Evolutionary conservation across 2,888 invertebrate genomes (phyloP).

Genomic region (Pammene fasciana): DNA sequence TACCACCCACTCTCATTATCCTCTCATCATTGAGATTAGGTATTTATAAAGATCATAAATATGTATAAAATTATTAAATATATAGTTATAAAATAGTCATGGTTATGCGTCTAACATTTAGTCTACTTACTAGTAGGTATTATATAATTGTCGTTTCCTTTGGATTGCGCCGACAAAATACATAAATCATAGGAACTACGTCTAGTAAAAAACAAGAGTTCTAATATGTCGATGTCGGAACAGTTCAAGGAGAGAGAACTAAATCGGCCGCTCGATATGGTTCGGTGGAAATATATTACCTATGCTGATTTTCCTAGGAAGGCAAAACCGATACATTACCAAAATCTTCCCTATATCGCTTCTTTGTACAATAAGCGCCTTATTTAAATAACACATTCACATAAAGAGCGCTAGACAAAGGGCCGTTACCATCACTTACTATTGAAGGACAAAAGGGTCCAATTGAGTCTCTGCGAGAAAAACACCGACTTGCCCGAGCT

Average conservation of each 20-base stretch:
- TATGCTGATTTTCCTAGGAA: not conserved
- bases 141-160: too few relatives aligned
- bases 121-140: too few relatives aligned
- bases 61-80: not conserved
- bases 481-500: constrained; percentile 59
- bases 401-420: constrained; percentile 40
- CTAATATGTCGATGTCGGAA: too few relatives aligned
- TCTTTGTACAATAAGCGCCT: constrained; percentile 18
- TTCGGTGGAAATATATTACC: not conserved
- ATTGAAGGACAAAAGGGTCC: constrained; percentile 62
- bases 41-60: not conserved
- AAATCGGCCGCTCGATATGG: too few relatives aligned
- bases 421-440: constrained; percentile 46
- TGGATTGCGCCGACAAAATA: too few relatives aligned
- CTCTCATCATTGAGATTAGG: not conserved
- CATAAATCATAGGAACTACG: too few relatives aligned
- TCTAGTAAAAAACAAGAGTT: too few relatives aligned
- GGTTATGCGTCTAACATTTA: too few relatives aligned
- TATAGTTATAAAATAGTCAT: not conserved
- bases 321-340: constrained; percentile 6
- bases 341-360: constrained; percentile 10
- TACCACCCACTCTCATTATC: not conserved
- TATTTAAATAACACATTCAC: constrained; percentile 34
- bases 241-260: too few relatives aligned
- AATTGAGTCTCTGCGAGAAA: constrained; percentile 68